phyloP scores from a whole-genome alignment of 1,140 invertebrate species.

The Dinothrombium tinctorium region DNA sequence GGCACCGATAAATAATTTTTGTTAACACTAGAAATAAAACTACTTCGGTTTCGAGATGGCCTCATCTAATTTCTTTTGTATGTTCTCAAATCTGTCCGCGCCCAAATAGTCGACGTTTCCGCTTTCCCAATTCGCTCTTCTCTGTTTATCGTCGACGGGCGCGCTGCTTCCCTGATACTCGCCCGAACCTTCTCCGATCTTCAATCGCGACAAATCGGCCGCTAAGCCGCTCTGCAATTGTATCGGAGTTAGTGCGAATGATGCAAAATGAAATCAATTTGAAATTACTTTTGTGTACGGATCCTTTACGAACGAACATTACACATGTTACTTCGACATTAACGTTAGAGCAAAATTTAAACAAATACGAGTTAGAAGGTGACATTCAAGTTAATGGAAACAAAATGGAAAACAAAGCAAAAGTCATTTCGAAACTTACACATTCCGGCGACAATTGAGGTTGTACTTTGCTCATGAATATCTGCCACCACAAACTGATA shows the following conservation, averaged over 20 bases:
- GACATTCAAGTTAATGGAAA: neutral
- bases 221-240: conserved; percentile 10
- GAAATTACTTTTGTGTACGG: too few relatives aligned
- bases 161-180: neutral
- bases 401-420: neutral
- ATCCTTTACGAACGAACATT: neutral
- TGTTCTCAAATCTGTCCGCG: conserved; percentile 72
- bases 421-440: too few relatives aligned
- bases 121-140: conserved; percentile 64
- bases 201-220: conserved; percentile 7
- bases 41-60: conserved; percentile 23
- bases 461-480: conserved; percentile 14
- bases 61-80: conserved; percentile 61
- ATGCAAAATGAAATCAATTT: neutral
- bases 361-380: neutral
- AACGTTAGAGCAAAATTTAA: neutral
- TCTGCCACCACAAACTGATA: conserved; percentile 14
- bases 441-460: conserved; percentile 11
- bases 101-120: conserved; percentile 83
- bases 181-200: too few relatives aligned
- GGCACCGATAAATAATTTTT: too few relatives aligned
- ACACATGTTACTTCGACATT: neutral
- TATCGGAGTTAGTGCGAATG: neutral
- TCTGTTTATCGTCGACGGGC: conserved; percentile 15
- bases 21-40: neutral